A percentile compares a stretch with the other conserved stretches of the same genome.
These are phyloP conservation scores for Drosophila albomicans DNA, from an alignment of 1,140 invertebrate species.

Conservation along the genomic window DNA sequence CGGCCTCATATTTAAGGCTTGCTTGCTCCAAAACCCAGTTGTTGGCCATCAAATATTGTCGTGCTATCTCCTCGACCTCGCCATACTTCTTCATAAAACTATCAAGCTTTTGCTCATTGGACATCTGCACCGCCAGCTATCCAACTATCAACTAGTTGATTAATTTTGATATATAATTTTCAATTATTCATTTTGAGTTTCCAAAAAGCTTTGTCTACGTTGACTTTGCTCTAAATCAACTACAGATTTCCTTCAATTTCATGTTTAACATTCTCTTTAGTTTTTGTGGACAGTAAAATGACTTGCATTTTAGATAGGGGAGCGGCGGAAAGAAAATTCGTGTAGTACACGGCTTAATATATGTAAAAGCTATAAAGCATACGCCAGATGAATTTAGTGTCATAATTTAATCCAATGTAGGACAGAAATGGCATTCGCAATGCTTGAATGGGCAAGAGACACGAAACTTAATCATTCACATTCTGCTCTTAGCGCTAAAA, in stretches of 20 bases:
- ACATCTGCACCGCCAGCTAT: slow-evolving; percentile 51
- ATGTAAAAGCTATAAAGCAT: slow-evolving; percentile 43
- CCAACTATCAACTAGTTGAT: slow-evolving; percentile 10
- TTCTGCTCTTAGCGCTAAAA: too few species aligned
- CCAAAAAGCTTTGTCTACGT: slow-evolving; percentile 2
- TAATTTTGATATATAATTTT: slow-evolving; percentile 31
- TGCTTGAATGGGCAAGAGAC: background rate
- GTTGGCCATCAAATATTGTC: slow-evolving; percentile 52
- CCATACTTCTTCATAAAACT: slow-evolving; percentile 67
- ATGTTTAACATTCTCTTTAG: background rate
- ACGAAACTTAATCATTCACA: slow-evolving; percentile 22
- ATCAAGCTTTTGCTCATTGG: slow-evolving; percentile 71
- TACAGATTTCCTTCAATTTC: background rate
- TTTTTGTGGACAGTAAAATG: background rate
- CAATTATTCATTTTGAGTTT: slow-evolving; percentile 21
- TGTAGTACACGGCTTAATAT: slow-evolving; percentile 39
- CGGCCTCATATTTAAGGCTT: slow-evolving; percentile 48
- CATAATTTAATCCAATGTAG: slow-evolving; percentile 46
- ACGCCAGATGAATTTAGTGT: slow-evolving; percentile 50
- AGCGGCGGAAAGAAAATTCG: background rate
- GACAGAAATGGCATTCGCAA: slow-evolving; percentile 19
- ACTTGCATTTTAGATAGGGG: slow-evolving; percentile 38
- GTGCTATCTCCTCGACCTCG: slow-evolving; percentile 57
- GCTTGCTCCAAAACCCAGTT: slow-evolving; percentile 62
- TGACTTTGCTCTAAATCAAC: slow-evolving; percentile 21